Conservation (phyloP, 2,797 vertebrate species). For the Champsocephalus esox region DNA sequence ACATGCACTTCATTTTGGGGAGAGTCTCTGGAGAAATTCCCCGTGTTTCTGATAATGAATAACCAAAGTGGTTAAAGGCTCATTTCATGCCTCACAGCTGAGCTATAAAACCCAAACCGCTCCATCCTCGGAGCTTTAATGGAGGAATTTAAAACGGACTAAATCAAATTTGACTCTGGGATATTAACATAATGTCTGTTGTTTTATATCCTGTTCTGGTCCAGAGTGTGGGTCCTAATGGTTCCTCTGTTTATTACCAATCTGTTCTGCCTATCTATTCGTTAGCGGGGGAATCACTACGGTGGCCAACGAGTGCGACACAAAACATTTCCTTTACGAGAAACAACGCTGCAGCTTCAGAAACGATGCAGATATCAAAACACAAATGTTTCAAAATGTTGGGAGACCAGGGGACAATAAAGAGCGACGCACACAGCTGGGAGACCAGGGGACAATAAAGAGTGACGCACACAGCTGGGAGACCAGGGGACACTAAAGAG, state of each 20-base stretch:
- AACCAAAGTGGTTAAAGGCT: conserved; percentile 36
- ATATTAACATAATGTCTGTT: conserved; percentile 29
- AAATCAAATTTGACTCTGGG: conserved; percentile 41
- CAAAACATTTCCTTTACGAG: too few species aligned
- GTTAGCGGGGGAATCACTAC: background rate
- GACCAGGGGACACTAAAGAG: too few species aligned
- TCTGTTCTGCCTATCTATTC: background rate
- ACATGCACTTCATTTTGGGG: background rate
- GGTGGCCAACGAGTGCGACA: background rate
- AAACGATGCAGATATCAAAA: too few species aligned
- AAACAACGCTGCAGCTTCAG: too few species aligned
- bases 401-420: too few species aligned
- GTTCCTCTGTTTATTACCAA: conserved; percentile 34
- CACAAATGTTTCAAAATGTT: too few species aligned
- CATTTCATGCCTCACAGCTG: conserved; percentile 34
- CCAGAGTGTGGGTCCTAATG: conserved; percentile 18
- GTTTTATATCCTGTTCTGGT: conserved; percentile 18
- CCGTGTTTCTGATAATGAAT: conserved; percentile 21
- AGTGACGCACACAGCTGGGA: too few species aligned
- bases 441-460: too few species aligned
- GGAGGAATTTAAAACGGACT: conserved; percentile 29
- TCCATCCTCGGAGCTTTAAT: conserved; percentile 36
- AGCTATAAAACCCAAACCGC: conserved; percentile 21
- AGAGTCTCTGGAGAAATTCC: background rate
- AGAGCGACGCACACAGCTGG: too few species aligned